phyloP scores from a whole-genome alignment of 1,140 invertebrate genomes.

The Hylyphantes graminicola region DNA sequence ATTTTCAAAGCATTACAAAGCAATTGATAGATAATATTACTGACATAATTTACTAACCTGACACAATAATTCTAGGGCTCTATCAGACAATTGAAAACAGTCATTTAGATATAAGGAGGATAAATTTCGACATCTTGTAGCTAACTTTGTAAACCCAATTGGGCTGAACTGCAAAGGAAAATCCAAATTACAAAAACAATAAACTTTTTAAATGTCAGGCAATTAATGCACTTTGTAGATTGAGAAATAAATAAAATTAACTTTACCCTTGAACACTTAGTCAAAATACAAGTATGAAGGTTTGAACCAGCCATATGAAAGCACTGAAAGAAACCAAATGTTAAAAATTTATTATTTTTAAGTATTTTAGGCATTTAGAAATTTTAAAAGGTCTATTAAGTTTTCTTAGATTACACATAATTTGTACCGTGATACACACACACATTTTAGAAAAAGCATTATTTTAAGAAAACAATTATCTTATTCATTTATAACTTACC shows the following conservation, averaged over 20 bases:
- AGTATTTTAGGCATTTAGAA: no score
- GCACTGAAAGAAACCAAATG: slow-evolving; percentile 42
- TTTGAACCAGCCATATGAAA: slow-evolving; percentile 61
- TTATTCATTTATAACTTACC: no score
- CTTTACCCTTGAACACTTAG: slow-evolving; percentile 58
- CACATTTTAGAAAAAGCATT: no score
- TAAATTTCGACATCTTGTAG: slow-evolving; percentile 57
- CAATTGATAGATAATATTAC: background rate
- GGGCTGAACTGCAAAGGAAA: slow-evolving; percentile 53
- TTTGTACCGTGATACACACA: no score
- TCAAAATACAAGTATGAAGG: slow-evolving; percentile 58
- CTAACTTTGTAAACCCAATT: slow-evolving; percentile 56
- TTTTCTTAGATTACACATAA: no score
- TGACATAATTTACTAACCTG: slow-evolving; percentile 50
- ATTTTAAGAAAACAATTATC: no score
- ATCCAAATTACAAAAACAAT: background rate
- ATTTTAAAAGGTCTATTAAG: no score
- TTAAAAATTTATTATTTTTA: background rate
- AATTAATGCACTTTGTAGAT: no score
- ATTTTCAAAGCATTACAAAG: background rate
- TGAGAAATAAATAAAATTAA: slow-evolving; percentile 4
- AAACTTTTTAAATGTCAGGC: no score
- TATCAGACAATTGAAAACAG: slow-evolving; percentile 52
- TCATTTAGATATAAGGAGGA: slow-evolving; percentile 58
- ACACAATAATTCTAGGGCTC: slow-evolving; percentile 55